These are phyloP conservation scores for Lasioglossum calceatum DNA, from an alignment of 2,888 invertebrate genomes.

Conservation along the genomic window DNA sequence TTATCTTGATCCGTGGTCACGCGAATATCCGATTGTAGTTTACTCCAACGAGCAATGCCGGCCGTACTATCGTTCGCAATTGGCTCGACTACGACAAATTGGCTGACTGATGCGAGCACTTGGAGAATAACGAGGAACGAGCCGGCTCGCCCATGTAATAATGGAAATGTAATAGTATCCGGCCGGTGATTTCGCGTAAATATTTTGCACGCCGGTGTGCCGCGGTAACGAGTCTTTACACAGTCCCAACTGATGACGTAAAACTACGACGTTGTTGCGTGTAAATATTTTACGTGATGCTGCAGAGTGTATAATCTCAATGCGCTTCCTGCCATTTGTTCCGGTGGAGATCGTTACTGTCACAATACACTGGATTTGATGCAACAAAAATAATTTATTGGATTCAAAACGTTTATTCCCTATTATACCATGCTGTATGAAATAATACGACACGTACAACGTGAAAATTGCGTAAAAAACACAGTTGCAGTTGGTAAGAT, in stretches of 20 bases:
- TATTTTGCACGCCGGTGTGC: background rate
- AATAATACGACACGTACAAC: background rate
- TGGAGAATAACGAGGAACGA: slow-evolving; percentile 44
- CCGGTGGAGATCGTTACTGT: background rate
- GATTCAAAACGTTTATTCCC: background rate
- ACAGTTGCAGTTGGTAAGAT: background rate
- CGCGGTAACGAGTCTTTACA: slow-evolving; percentile 7
- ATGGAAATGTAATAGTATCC: background rate
- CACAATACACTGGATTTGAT: background rate
- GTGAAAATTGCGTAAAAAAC: background rate
- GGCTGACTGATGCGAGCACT: slow-evolving; percentile 42
- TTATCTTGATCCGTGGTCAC: slow-evolving; percentile 74
- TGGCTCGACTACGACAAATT: slow-evolving; percentile 49
- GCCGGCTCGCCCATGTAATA: background rate
- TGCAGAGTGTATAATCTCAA: background rate
- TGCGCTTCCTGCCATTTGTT: background rate
- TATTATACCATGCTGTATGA: background rate
- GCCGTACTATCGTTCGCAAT: slow-evolving; percentile 44
- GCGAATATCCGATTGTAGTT: slow-evolving; percentile 72
- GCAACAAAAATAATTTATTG: background rate
- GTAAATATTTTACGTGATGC: background rate
- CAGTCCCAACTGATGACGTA: background rate
- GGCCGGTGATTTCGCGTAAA: background rate
- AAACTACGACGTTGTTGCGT: background rate
- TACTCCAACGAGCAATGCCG: slow-evolving; percentile 49